Evolutionary conservation across 2,113 vertebrate genomes (phyloP), one percentile per base, ranked within the genome.

Genomic region (Platysteira castanea): DNA sequence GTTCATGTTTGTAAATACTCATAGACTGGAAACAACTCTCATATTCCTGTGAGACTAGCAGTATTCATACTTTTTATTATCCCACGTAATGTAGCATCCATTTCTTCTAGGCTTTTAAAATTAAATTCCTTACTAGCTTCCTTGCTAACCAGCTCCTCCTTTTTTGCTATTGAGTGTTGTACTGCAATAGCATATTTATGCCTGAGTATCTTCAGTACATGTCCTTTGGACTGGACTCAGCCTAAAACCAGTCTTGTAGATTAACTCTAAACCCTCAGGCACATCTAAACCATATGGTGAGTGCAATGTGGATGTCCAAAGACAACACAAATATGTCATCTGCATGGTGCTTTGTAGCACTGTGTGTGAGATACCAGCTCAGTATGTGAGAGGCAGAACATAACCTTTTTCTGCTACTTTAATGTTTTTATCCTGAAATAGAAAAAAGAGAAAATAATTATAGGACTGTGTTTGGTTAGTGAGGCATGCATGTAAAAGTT

Each of bases 91-190:
- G 46, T 10, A 89, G n/a, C 11, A 89, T 88, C 26, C 17, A 57
- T 92, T 95, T 95, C 12, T 91, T 91, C 50, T 70, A 28, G n/a
- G 27, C 42, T 93, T 96, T 91, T 77, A 85, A 79, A 90, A 93
- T 93, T 84, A 76, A 82, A 60, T 87, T 90, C 23, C 26, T 47
- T 87, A 4, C 71, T 44, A 44, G 42, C 42, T 44, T 42, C 16
- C 16, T 87, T 95, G 24, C 56, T 74, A n/a, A 37, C 15, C 39
- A 89, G 15, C 7, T 70, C 44, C 37, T 86, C n/a, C 35, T 81
- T 35, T 86, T 90, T 74, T 78, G 10, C 47, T 78, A 13, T 17
- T 59, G 21, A 81, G 59, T 1, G 0, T 35, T 87, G 30, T 30
- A 52, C 33, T 75, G 27, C 44, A 57, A 44, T 39, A 57, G 33